Percentiles rank a stretch among this genome's conserved stretches.
Conservation (phyloP, 2,113 vertebrate species). For the Ciconia boyciana region DNA sequence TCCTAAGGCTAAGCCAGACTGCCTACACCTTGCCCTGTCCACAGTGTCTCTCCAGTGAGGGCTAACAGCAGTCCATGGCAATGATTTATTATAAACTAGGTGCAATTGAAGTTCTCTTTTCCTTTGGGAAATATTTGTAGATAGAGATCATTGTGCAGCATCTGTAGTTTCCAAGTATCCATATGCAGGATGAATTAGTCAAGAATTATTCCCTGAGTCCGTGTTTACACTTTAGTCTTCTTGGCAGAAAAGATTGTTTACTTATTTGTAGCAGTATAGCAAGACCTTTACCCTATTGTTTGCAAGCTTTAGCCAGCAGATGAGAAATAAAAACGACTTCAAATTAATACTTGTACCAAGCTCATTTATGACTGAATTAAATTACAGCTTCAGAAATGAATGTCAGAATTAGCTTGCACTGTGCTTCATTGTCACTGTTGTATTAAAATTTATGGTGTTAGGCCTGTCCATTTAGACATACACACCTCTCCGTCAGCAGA, state of each 20-base stretch:
- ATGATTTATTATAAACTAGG: not conserved
- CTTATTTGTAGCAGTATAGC: slow-evolving; percentile 6
- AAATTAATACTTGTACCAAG: not conserved
- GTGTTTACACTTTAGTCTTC: not conserved
- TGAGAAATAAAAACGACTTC: not conserved
- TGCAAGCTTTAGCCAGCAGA: slow-evolving; percentile 24
- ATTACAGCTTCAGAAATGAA: not conserved
- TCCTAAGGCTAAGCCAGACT: not conserved
- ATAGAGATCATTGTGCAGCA: not conserved
- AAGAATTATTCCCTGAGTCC: slow-evolving; percentile 13
- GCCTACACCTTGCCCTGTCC: not conserved
- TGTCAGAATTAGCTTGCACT: not conserved
- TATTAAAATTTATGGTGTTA: not conserved
- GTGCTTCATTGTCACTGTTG: not conserved
- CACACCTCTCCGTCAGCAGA: not conserved
- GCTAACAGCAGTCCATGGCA: not conserved
- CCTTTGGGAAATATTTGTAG: not conserved
- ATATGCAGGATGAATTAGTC: slow-evolving; percentile 9
- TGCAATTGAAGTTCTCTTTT: not conserved
- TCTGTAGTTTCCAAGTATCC: slow-evolving; percentile 24
- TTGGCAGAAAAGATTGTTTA: slow-evolving; percentile 18
- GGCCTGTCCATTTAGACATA: not conserved
- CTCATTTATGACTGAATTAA: not conserved
- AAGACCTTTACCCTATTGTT: slow-evolving; percentile 5
- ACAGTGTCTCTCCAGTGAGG: not conserved